Percentiles rank a stretch among this genome's conserved stretches.
phyloP scores from a whole-genome alignment of 2,113 vertebrate species.

The Ciconia maguari region DNA sequence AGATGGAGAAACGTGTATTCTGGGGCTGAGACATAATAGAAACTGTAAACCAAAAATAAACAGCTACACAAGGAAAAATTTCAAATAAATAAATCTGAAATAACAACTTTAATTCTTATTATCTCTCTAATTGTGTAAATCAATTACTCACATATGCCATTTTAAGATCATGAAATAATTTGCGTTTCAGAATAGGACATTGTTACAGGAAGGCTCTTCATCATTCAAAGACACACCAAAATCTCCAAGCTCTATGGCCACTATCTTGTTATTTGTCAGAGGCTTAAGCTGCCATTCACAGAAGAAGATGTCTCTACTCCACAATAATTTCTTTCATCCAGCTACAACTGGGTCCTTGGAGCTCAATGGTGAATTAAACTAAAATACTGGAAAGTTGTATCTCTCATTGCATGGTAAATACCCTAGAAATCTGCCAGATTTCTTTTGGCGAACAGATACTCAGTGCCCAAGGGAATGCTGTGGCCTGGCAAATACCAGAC shows the following conservation, averaged over 20 bases:
- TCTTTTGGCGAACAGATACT: neutral
- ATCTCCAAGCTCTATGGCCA: neutral
- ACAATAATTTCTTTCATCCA: neutral
- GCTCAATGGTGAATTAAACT: neutral
- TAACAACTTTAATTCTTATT: neutral
- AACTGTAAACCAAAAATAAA: neutral
- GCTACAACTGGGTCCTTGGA: neutral
- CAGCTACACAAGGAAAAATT: neutral
- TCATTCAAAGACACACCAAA: neutral
- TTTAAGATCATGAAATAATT: neutral
- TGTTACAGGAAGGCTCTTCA: neutral
- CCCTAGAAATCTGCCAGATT: neutral
- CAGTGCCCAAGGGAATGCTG: neutral
- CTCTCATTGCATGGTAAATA: neutral
- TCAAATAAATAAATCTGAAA: neutral
- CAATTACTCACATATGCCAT: neutral
- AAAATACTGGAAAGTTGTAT: neutral
- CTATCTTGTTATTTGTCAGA: neutral
- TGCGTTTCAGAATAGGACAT: neutral
- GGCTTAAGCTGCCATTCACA: neutral
- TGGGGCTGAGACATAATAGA: neutral
- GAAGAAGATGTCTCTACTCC: neutral
- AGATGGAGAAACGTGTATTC: neutral
- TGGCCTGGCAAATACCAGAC: neutral
- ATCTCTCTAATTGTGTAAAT: neutral